Base-by-base conservation (phyloP, 2,113 vertebrate genomes). In the Hydropotes inermis region DNA sequence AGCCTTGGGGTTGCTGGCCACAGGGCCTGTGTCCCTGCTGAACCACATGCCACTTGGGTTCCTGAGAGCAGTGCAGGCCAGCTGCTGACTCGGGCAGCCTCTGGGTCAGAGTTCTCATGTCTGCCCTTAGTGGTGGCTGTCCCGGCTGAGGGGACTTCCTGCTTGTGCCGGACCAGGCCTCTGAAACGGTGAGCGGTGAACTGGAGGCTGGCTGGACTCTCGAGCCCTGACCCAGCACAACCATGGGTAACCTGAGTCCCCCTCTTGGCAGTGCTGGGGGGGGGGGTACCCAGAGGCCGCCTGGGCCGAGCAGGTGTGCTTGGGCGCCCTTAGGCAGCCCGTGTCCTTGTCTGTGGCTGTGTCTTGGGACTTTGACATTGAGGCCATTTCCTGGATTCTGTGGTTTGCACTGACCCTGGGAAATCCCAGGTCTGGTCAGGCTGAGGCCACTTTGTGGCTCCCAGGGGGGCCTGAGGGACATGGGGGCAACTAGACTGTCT, bases 281-380 rank as follows among this genome's bases (percentile, higher is more conserved):
- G 27, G 74, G 93, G 50, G 64, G 70, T 1, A 23, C n/a, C 47
- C 58, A 67, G 94, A 85, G 96, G 87, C 97, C 84, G 61, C 9
- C 3, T n/a, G 54, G 82, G 92, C 76, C 1, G 13, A 95, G 96
- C 96, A 98, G 96, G 91, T 97, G 97, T 52, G 91, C 81, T n/a
- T 9, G 21, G 88, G 54, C 6, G 14, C 64, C 50, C 60, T 79
- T 87, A 30, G 89, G 89, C 61, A n/a, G 87, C 82, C 58, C 15
- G 3, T 70, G 98, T 60, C 95, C 97, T 98, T 98, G 96, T 91
- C 76, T 61, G 58, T 76, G 87, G 54, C 78, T n/a, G 23, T 0
- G 14, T 84, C 94, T 89, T 3, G 23, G 91, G 78, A 61, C 89
- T 86, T 95, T 98, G 97, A 97, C 95, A 95, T 96, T 97, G 97